phyloP scores from a whole-genome alignment of 1,140 invertebrate genomes.

The Drosophila auraria region DNA sequence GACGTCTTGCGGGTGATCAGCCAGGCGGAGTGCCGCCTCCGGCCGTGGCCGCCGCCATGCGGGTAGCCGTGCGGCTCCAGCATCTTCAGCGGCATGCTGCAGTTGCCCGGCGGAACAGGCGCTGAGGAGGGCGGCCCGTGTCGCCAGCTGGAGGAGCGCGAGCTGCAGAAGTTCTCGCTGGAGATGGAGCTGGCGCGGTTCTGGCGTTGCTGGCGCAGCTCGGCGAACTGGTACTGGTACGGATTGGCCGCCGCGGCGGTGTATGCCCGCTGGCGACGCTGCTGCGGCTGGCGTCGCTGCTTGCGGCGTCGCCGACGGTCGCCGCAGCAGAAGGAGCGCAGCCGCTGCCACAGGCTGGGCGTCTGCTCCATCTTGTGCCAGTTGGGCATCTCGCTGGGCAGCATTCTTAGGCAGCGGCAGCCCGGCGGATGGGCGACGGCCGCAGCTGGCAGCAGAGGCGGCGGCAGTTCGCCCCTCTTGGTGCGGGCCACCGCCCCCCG shows the following conservation, averaged over 20 bases:
- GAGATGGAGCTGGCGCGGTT: conserved; percentile 93
- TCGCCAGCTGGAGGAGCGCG: conserved; percentile 92
- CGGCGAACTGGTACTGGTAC: conserved; percentile 92
- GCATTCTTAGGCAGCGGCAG: conserved; percentile 88
- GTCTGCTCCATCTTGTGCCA: conserved; percentile 83
- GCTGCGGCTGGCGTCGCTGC: conserved; percentile 67
- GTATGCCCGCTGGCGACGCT: conserved; percentile 68
- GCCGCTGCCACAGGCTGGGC: conserved; percentile 64
- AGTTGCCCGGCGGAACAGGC: conserved; percentile 85
- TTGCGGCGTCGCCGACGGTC: conserved; percentile 72
- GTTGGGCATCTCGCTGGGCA: conserved; percentile 88
- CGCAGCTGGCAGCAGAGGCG: conserved; percentile 86
- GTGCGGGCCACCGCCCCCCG: conserved; percentile 47
- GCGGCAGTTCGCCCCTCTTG: conserved; percentile 82
- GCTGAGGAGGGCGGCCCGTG: conserved; percentile 88
- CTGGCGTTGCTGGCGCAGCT: conserved; percentile 90
- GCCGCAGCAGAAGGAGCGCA: conserved; percentile 69
- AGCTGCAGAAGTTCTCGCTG: conserved; percentile 95
- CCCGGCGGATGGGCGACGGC: conserved; percentile 86
- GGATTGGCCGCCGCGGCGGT: conserved; percentile 87
- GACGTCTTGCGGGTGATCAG: conserved; percentile 94
- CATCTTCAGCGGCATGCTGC: conserved; percentile 90
- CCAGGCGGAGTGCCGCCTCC: conserved; percentile 93
- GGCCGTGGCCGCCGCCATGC: conserved; percentile 83
- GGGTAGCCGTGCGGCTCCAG: conserved; percentile 87